Evolutionary conservation across 1,140 invertebrate species (phyloP).

Genomic region (Bombus sibiricus): DNA sequence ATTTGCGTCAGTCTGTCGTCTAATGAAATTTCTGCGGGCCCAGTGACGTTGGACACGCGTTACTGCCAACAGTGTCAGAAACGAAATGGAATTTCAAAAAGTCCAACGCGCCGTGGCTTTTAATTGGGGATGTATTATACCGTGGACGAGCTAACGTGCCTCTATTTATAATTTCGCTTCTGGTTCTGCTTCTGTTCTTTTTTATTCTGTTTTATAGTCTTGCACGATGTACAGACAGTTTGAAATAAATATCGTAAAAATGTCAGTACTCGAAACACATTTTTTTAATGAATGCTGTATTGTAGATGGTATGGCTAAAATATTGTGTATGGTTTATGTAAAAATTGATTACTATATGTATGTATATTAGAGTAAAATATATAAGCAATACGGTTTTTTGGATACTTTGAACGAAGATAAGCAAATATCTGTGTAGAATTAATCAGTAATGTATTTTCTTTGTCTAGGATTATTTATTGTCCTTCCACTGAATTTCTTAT

Average conservation of each 20-base stretch:
- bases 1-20: constrained; percentile 22
- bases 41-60: not conserved
- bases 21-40: constrained; percentile 25
- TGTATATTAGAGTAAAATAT: not conserved
- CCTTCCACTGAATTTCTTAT: too few relatives aligned
- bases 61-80: not conserved
- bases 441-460: not conserved
- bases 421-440: not conserved
- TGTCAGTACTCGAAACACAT: not conserved
- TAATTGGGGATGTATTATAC: not conserved
- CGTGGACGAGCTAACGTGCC: not conserved
- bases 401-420: not conserved
- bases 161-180: not conserved
- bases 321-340: not conserved
- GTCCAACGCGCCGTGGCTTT: too few relatives aligned
- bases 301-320: not conserved
- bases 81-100: constrained; percentile 1
- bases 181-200: too few relatives aligned
- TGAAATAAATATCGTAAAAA: not conserved
- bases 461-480: not conserved
- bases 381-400: not conserved
- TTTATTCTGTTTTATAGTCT: not conserved
- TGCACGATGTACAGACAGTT: not conserved
- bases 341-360: not conserved
- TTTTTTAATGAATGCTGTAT: not conserved